Evolutionary conservation across 2,888 invertebrate species (phyloP).

Genomic region (Pristionchus fissidentatus): DNA sequence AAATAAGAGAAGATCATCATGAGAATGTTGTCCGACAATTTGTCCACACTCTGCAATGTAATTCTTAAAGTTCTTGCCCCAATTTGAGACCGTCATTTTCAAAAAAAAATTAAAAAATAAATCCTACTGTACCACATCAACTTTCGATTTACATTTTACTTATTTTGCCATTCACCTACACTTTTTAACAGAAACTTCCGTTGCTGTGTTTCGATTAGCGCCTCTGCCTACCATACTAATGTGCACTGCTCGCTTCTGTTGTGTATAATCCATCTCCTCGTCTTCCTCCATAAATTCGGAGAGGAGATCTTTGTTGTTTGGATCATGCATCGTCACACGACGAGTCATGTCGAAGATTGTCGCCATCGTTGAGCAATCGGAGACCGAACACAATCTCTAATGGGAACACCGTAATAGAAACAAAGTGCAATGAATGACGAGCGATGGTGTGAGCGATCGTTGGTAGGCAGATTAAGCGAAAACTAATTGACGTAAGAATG

Average conservation of each 20-base stretch:
- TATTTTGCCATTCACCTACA: neutral
- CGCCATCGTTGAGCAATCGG: constrained; percentile 56
- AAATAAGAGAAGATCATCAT: constrained; percentile 84
- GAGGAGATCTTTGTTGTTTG: constrained; percentile 47
- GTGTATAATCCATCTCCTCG: neutral
- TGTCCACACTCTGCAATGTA: constrained; percentile 74
- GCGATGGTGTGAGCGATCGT: neutral
- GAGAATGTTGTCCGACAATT: constrained; percentile 95
- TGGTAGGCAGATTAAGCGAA: neutral
- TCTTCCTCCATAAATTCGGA: constrained; percentile 25
- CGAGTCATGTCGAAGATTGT: constrained; percentile 73
- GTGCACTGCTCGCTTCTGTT: neutral
- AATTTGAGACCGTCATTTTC: no score
- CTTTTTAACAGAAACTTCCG: neutral
- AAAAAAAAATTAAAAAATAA: neutral
- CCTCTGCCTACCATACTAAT: neutral
- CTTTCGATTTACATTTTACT: no score
- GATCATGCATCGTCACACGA: constrained; percentile 71
- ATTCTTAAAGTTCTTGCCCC: no score
- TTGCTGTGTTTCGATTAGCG: neutral
- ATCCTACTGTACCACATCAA: no score
- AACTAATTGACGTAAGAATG: neutral
- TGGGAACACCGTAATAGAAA: neutral
- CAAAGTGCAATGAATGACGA: neutral
- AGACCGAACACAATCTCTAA: no score